Evolutionary conservation across 1,140 invertebrate genomes (phyloP).

Genomic region (Trichomalopsis sarcophagae): DNA sequence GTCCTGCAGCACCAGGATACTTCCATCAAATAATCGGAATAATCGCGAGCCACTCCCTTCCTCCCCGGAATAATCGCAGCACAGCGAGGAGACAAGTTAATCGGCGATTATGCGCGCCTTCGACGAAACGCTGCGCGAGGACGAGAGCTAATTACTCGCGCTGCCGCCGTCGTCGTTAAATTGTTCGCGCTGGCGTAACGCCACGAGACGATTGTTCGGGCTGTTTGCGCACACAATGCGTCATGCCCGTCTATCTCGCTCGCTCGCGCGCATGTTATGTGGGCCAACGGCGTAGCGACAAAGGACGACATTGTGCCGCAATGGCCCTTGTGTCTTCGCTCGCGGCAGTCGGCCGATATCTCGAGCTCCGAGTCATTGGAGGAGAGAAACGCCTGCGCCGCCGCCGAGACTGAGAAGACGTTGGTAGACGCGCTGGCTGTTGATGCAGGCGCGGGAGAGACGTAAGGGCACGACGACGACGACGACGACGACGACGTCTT

Average conservation of each 20-base stretch:
- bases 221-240: slow-evolving; percentile 39
- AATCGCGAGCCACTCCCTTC: background rate
- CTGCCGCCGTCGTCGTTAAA: slow-evolving; percentile 21
- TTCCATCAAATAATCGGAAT: background rate
- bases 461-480: background rate
- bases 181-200: slow-evolving; percentile 40
- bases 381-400: background rate
- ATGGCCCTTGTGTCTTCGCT: slow-evolving; percentile 31
- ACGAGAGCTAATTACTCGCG: slow-evolving; percentile 31
- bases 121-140: slow-evolving; percentile 4
- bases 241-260: slow-evolving; percentile 47
- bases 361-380: background rate
- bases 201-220: slow-evolving; percentile 49
- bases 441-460: background rate
- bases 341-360: background rate
- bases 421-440: background rate
- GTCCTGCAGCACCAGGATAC: background rate
- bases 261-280: slow-evolving; percentile 42
- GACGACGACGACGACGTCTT: background rate
- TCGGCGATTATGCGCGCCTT: slow-evolving; percentile 28
- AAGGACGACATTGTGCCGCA: slow-evolving; percentile 30
- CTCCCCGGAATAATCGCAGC: too few species aligned
- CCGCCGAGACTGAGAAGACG: background rate
- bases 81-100: slow-evolving; percentile 20
- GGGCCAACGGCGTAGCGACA: background rate